Conservation (phyloP, 2,888 invertebrate genomes). For the Ectemnius cavifrons region DNA sequence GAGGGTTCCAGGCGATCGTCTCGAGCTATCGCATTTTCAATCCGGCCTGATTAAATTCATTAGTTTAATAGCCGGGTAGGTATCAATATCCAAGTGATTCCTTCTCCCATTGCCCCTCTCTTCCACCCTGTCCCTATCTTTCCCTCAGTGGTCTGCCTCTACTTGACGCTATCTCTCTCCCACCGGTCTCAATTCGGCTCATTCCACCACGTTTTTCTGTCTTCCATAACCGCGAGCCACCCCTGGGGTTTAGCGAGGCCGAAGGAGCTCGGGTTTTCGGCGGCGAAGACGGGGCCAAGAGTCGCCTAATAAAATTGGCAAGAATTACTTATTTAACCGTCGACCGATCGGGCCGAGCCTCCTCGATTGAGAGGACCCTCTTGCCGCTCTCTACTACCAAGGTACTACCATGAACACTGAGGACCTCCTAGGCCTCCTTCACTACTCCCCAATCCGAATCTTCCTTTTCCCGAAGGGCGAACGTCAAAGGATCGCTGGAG, state of each 20-base stretch:
- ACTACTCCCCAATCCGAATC: constrained; percentile 30
- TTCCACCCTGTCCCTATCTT: constrained; percentile 11
- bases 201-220: constrained; percentile 28
- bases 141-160: constrained; percentile 24
- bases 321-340: constrained; percentile 73
- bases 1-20: constrained; percentile 31
- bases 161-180: constrained; percentile 7
- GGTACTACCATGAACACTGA: constrained; percentile 31
- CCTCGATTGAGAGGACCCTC: constrained; percentile 41
- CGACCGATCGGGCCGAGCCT: constrained; percentile 46
- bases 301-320: constrained; percentile 71
- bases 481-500: constrained; percentile 23
- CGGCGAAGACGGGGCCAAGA: constrained; percentile 27
- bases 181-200: constrained; percentile 7
- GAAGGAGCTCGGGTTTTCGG: constrained; percentile 24
- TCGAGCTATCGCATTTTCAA: constrained; percentile 61
- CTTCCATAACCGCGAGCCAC: constrained; percentile 52
- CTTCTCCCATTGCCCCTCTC: constrained; percentile 24
- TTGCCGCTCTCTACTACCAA: neutral
- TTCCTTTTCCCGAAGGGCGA: constrained; percentile 33
- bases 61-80: constrained; percentile 76
- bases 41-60: constrained; percentile 77
- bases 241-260: constrained; percentile 58
- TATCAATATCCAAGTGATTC: constrained; percentile 76
- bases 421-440: constrained; percentile 39